phyloP scores from a whole-genome alignment of 1,140 invertebrate genomes.

The Brachionus plicatilis region DNA sequence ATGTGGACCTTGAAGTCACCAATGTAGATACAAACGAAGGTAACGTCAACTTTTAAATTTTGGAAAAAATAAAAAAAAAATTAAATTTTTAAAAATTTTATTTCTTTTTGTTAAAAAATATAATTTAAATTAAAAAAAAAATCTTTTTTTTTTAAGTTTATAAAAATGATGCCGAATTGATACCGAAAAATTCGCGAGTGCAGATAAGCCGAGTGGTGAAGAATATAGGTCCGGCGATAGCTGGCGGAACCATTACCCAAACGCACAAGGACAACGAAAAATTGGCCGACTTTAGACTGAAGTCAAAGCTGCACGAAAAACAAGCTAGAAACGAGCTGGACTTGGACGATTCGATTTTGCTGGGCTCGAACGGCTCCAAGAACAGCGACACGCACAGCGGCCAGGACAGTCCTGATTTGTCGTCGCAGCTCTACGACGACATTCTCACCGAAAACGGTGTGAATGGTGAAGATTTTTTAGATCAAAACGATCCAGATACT shows the following conservation, averaged over 20 bases:
- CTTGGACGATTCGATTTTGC: neutral
- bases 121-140: too few relatives aligned
- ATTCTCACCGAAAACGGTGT: neutral
- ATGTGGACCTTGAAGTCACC: conserved; percentile 25
- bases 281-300: neutral
- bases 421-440: neutral
- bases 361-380: neutral
- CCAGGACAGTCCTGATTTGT: neutral
- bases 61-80: too few relatives aligned
- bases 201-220: conserved; percentile 37
- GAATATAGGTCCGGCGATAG: conserved; percentile 30
- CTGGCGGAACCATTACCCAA: neutral
- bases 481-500: conserved; percentile 29
- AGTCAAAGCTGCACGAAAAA: neutral
- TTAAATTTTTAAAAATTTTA: too few relatives aligned
- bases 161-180: conserved; percentile 10
- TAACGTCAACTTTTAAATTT: neutral
- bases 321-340: neutral
- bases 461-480: neutral
- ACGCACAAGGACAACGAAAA: neutral
- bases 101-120: too few relatives aligned
- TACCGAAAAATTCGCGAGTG: conserved; percentile 35
- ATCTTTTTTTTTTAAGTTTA: conserved; percentile 19
- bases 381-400: neutral
- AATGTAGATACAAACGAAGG: conserved; percentile 39